A percentile compares a stretch with the other conserved stretches of the same genome.
These are phyloP conservation scores for Reticulitermes lucifugus DNA, from an alignment of 2,888 invertebrate genomes.

Conservation along the genomic window DNA sequence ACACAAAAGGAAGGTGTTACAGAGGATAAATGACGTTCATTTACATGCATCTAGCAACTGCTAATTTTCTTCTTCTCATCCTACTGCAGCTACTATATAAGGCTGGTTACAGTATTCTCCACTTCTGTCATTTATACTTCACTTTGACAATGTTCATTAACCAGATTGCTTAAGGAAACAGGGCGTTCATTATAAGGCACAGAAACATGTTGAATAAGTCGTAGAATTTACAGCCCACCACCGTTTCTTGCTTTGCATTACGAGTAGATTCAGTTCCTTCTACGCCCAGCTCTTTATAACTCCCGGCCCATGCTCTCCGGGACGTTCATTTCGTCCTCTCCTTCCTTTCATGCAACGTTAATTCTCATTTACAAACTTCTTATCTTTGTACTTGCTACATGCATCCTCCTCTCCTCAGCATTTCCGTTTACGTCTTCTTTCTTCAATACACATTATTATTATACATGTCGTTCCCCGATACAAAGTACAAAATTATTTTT, in stretches of 20 bases:
- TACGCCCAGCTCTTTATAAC: neutral
- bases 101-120: slow-evolving; percentile 16
- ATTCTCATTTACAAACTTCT: neutral
- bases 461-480: too few species aligned
- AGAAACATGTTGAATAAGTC: neutral
- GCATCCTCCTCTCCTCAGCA: too few species aligned
- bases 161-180: slow-evolving; percentile 40
- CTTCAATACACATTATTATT: too few species aligned
- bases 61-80: slow-evolving; percentile 18
- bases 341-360: neutral
- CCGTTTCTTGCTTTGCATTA: neutral
- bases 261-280: neutral
- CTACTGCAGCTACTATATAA: neutral
- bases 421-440: too few species aligned
- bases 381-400: neutral
- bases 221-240: slow-evolving; percentile 11
- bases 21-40: slow-evolving; percentile 13
- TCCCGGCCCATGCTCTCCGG: neutral
- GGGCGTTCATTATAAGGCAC: neutral
- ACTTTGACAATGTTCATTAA: slow-evolving; percentile 42
- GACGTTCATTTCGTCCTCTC: neutral
- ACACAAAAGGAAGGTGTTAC: slow-evolving; percentile 21
- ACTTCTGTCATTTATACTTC: slow-evolving; percentile 42
- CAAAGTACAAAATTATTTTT: too few species aligned
- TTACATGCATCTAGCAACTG: slow-evolving; percentile 6